These are phyloP conservation scores for Dufourea novaeangliae DNA, from an alignment of 1,140 invertebrate genomes.

Conservation along the genomic window DNA sequence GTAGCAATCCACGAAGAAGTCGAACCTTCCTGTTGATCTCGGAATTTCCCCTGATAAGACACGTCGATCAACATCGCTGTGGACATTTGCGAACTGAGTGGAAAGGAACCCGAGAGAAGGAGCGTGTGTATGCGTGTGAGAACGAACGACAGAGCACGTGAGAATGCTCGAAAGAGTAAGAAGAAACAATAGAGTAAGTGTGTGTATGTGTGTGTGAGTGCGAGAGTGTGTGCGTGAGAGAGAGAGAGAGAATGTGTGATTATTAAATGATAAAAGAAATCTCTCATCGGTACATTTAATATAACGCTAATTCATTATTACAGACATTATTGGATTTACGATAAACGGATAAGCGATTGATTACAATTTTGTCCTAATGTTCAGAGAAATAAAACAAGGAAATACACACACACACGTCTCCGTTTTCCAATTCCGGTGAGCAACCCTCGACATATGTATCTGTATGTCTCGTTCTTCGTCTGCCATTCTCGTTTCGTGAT, in stretches of 20 bases:
- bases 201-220: neutral
- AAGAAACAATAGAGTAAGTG: slow-evolving; percentile 9
- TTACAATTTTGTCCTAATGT: slow-evolving; percentile 67
- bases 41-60: too few species aligned
- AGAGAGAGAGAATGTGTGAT: slow-evolving; percentile 25
- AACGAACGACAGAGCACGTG: neutral
- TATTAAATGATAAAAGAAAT: slow-evolving; percentile 31
- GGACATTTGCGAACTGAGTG: neutral
- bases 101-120: neutral
- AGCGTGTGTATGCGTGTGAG: neutral
- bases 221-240: neutral
- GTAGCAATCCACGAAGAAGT: neutral
- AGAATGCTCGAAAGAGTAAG: neutral
- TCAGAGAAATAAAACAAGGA: slow-evolving; percentile 65
- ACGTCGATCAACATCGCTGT: neutral
- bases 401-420: slow-evolving; percentile 52
- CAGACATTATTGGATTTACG: slow-evolving; percentile 61
- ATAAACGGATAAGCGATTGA: slow-evolving; percentile 64
- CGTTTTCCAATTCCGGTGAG: slow-evolving; percentile 30
- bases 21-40: neutral
- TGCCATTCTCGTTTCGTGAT: neutral
- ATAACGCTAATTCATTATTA: slow-evolving; percentile 67
- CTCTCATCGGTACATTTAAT: slow-evolving; percentile 61
- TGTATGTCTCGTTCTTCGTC: slow-evolving; percentile 19
- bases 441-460: too few species aligned